phyloP scores from a whole-genome alignment of 2,797 vertebrate genomes.

The Otolemur crassicaudatus region DNA sequence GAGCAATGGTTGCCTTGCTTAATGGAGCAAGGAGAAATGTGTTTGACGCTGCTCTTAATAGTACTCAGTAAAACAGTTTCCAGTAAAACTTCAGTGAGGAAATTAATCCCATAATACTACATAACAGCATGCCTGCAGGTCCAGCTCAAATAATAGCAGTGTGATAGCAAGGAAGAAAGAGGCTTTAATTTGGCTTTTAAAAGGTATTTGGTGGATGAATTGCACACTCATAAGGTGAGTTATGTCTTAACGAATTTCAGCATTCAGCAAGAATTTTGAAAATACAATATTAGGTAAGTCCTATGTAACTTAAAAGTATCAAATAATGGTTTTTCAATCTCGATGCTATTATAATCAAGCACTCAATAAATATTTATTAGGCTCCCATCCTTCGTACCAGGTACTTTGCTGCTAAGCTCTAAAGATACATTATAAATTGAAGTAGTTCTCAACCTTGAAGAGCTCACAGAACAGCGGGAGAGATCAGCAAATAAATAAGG shows the following conservation, averaged over 20 bases:
- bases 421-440: not conserved
- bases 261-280: slow-evolving; percentile 53
- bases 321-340: not conserved
- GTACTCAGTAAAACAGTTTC: slow-evolving; percentile 79
- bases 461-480: not conserved
- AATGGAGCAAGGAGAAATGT: slow-evolving; percentile 67
- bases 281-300: not conserved
- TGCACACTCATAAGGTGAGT: not conserved
- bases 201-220: not conserved
- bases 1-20: slow-evolving; percentile 71
- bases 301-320: not conserved
- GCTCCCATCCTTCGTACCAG: not conserved
- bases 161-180: slow-evolving; percentile 4
- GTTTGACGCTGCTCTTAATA: slow-evolving; percentile 60
- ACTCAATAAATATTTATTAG: slow-evolving; percentile 28
- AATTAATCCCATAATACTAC: slow-evolving; percentile 64
- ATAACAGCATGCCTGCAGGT: slow-evolving; percentile 44
- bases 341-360: not conserved
- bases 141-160: slow-evolving; percentile 54
- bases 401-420: not conserved
- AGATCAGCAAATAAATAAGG: not conserved
- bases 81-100: slow-evolving; percentile 76
- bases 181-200: slow-evolving; percentile 35
- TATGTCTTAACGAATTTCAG: slow-evolving; percentile 37
- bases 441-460: not conserved